These are phyloP conservation scores for Leptodactylus fallax DNA, from an alignment of 2,797 vertebrate species.

Conservation along the genomic window DNA sequence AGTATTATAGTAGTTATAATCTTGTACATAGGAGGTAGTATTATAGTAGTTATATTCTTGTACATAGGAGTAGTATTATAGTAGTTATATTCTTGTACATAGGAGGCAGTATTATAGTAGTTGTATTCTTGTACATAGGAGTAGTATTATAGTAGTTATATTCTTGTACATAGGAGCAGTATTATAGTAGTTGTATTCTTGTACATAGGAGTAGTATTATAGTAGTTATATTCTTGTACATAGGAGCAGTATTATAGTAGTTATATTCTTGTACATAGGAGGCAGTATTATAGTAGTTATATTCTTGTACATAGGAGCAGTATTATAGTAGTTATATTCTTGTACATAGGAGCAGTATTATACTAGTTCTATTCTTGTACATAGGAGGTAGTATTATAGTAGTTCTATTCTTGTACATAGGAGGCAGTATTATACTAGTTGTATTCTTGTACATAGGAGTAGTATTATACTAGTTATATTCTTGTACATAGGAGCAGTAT, in stretches of 20 bases:
- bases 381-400: conserved; percentile 3
- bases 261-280: neutral
- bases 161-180: conserved; percentile 3
- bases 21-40: too few species aligned
- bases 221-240: conserved; percentile 1
- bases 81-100: too few species aligned
- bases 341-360: neutral
- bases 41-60: too few species aligned
- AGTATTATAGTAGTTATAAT: too few species aligned
- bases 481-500: neutral
- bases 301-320: neutral
- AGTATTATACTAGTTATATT: conserved; percentile 15
- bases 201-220: neutral
- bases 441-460: neutral
- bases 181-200: conserved; percentile 16
- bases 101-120: too few species aligned
- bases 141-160: conserved; percentile 8
- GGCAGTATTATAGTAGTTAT: neutral
- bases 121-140: neutral
- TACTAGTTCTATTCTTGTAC: conserved; percentile 1
- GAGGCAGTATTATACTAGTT: neutral
- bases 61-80: too few species aligned
- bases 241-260: neutral
- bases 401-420: conserved; percentile 6
- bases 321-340: neutral